Percentiles rank a stretch among this genome's conserved stretches.
phyloP scores from a whole-genome alignment of 2,888 invertebrate species.

The Archips crataeganus region DNA sequence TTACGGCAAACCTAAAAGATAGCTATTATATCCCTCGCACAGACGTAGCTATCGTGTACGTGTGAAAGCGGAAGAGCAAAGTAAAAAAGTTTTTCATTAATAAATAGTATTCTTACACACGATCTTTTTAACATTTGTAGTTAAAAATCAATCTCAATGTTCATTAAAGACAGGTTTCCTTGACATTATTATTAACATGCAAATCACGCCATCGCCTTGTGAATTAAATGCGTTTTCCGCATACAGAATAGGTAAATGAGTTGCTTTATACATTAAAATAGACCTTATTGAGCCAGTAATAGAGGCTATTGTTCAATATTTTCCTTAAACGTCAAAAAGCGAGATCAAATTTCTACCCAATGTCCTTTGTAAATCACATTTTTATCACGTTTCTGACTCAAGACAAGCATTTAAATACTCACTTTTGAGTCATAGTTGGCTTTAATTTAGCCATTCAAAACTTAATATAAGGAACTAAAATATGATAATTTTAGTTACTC shows the following conservation, averaged over 20 bases:
- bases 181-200: not conserved
- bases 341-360: not conserved
- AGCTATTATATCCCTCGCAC: no score
- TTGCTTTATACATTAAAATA: not conserved
- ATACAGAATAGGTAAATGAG: not conserved
- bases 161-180: not conserved
- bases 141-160: not conserved
- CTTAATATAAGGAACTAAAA: no score
- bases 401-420: no score
- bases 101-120: not conserved
- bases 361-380: no score
- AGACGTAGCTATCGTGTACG: no score
- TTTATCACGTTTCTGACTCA: no score
- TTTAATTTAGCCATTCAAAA: no score
- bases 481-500: no score
- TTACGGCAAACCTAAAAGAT: no score
- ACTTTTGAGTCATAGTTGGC: no score
- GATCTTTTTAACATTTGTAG: not conserved
- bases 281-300: not conserved
- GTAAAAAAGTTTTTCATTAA: no score
- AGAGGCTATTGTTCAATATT: not conserved
- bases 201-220: constrained; percentile 27
- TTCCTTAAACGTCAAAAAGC: not conserved
- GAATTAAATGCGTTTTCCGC: not conserved
- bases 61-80: no score